phyloP scores from a whole-genome alignment of 2,113 vertebrate species.

The Prunella himalayana region DNA sequence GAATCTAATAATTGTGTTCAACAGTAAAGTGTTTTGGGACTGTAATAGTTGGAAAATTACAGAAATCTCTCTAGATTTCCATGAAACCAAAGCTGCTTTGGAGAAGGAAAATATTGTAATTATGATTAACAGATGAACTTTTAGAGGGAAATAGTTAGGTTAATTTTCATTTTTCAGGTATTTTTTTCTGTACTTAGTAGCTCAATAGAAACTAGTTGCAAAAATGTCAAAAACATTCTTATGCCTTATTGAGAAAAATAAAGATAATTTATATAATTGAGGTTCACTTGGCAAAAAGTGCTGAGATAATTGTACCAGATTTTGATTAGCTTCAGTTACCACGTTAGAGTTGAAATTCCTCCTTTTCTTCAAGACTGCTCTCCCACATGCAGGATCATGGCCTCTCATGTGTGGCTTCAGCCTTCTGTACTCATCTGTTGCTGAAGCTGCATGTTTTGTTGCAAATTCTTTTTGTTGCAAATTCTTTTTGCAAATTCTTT shows the following conservation, averaged over 20 bases:
- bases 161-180: neutral
- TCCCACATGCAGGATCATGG: neutral
- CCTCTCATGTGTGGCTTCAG: neutral
- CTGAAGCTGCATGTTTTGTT: neutral
- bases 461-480: neutral
- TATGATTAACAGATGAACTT: neutral
- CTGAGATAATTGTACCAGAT: neutral
- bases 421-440: neutral
- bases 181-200: neutral
- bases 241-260: neutral
- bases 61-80: neutral
- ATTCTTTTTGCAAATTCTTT: neutral
- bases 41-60: slow-evolving; percentile 26
- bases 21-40: slow-evolving; percentile 11
- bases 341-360: neutral
- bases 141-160: neutral
- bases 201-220: neutral
- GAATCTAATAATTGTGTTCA: slow-evolving; percentile 28
- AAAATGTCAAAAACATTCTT: neutral
- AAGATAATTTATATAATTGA: neutral
- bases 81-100: neutral
- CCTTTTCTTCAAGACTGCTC: neutral
- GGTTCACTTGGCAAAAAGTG: neutral
- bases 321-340: neutral
- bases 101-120: neutral